A percentile compares a stretch with the other conserved stretches of the same genome.
Conservation (phyloP, 2,797 vertebrate genomes). For the Danio choprae region DNA sequence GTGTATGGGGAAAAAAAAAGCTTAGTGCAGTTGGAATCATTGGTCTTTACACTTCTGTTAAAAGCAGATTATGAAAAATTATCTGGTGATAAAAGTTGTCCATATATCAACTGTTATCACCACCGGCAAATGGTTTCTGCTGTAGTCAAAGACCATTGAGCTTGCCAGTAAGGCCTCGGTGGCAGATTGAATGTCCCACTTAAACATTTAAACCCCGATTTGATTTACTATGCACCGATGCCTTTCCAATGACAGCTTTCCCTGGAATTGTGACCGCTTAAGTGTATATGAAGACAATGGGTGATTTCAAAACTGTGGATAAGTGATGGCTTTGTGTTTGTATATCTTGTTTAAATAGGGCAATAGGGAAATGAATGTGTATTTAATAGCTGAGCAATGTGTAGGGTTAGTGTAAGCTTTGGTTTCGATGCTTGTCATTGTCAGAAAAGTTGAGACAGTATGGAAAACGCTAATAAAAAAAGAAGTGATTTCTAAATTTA, state of each 20-base stretch:
- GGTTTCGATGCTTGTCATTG: not conserved
- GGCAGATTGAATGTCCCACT: slow-evolving; percentile 52
- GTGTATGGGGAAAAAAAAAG: too few species aligned
- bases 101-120: slow-evolving; percentile 28
- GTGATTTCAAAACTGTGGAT: slow-evolving; percentile 6
- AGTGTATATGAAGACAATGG: slow-evolving; percentile 27
- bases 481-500: too few species aligned
- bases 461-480: too few species aligned
- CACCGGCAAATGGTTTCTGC: slow-evolving; percentile 32
- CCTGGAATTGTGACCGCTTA: slow-evolving; percentile 1
- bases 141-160: slow-evolving; percentile 18
- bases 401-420: not conserved
- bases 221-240: slow-evolving; percentile 44
- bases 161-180: slow-evolving; percentile 29
- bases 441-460: not conserved
- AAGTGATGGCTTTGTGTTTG: slow-evolving; percentile 12
- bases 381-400: slow-evolving; percentile 11
- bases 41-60: slow-evolving; percentile 28
- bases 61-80: slow-evolving; percentile 21
- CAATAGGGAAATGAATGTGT: not conserved
- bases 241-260: slow-evolving; percentile 20
- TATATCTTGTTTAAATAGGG: not conserved
- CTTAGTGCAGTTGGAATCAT: not conserved
- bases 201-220: slow-evolving; percentile 51
- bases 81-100: slow-evolving; percentile 17